phyloP scores from a whole-genome alignment of 2,888 invertebrate genomes.

The Prenolepis imparis region DNA sequence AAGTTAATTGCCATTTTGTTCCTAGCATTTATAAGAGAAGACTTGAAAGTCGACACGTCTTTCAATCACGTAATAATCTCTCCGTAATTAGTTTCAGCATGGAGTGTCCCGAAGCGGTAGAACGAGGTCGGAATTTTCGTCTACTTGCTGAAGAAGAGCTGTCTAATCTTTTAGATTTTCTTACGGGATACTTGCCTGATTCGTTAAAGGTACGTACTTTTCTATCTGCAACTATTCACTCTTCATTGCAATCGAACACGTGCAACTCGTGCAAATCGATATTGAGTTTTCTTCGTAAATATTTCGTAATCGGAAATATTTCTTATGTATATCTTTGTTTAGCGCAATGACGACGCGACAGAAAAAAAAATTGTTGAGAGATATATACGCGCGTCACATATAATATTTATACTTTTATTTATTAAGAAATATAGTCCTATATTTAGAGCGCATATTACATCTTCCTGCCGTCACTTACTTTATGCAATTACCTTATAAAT shows the following conservation, averaged over 20 bases:
- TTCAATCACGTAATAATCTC: constrained; percentile 56
- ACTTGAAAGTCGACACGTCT: constrained; percentile 29
- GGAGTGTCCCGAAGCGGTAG: constrained; percentile 83
- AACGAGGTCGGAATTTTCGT: constrained; percentile 91
- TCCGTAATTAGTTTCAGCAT: constrained; percentile 80
- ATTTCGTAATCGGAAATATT: neutral
- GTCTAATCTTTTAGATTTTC: constrained; percentile 92
- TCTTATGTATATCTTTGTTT: neutral
- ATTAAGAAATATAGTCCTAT: neutral
- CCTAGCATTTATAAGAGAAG: neutral
- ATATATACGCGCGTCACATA: neutral
- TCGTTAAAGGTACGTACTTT: constrained; percentile 91
- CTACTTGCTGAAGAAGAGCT: constrained; percentile 95
- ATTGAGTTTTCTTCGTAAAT: neutral
- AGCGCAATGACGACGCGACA: neutral
- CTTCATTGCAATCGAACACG: neutral
- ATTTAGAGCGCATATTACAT: neutral
- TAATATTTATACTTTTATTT: neutral
- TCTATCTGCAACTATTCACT: neutral
- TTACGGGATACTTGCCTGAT: constrained; percentile 94
- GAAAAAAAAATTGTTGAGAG: neutral
- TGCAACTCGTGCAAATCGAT: neutral
- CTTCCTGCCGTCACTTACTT: neutral
- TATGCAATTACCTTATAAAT: neutral
- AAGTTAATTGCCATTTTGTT: constrained; percentile 1